Percentiles rank a stretch among this genome's conserved stretches.
Evolutionary conservation across 2,113 vertebrate species (phyloP).

Genomic region (Eidolon helvum): DNA sequence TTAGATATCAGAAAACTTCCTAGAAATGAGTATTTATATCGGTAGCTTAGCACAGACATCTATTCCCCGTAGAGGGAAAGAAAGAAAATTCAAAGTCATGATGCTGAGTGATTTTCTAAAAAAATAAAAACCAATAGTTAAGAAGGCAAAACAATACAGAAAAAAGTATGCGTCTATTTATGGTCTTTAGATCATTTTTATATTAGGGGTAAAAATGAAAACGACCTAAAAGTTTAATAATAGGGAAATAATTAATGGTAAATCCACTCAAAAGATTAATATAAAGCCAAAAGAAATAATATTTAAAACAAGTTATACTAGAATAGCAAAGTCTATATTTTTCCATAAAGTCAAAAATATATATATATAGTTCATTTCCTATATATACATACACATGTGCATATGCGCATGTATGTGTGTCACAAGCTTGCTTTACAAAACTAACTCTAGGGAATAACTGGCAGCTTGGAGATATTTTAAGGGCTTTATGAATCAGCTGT

Average conservation of each 20-base stretch:
- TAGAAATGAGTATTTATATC: conserved; percentile 45
- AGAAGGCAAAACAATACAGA: neutral
- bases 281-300: neutral
- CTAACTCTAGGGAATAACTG: neutral
- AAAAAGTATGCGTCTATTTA: neutral
- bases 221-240: neutral
- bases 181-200: neutral
- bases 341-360: neutral
- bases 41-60: neutral
- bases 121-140: neutral
- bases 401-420: neutral
- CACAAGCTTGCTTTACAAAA: neutral
- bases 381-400: neutral
- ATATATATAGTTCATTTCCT: neutral
- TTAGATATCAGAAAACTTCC: conserved; percentile 3
- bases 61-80: neutral
- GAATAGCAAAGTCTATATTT: neutral
- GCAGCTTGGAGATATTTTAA: neutral
- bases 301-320: neutral
- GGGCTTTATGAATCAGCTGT: neutral
- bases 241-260: neutral
- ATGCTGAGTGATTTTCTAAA: neutral
- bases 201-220: neutral
- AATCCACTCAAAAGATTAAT: neutral
- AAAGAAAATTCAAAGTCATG: neutral